phyloP scores from a whole-genome alignment of 2,888 invertebrate genomes.

The Pecten maximus region DNA sequence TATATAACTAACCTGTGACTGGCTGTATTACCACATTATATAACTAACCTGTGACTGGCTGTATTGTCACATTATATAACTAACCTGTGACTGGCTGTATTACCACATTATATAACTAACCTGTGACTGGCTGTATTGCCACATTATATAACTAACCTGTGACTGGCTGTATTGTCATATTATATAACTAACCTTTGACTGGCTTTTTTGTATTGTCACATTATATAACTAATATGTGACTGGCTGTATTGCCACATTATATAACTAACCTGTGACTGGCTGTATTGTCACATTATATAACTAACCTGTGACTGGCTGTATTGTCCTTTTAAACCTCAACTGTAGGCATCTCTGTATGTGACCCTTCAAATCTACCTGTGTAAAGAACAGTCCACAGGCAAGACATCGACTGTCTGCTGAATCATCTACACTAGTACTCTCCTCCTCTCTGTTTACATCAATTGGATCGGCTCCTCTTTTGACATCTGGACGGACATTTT shows the following conservation, averaged over 20 bases:
- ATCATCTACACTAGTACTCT: background rate
- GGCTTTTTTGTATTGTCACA: background rate
- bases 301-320: background rate
- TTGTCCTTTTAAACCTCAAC: conserved; percentile 35
- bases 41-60: no score
- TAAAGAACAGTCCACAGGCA: conserved; percentile 26
- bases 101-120: no score
- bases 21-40: background rate
- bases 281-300: background rate
- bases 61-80: no score
- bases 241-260: background rate
- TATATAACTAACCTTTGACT: background rate
- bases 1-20: background rate
- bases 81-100: no score
- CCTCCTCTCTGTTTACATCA: background rate
- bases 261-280: background rate
- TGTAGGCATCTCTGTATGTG: conserved; percentile 37
- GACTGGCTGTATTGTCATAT: background rate
- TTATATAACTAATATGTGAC: no score
- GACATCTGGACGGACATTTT: conserved; percentile 35
- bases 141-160: background rate
- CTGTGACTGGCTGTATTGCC: no score
- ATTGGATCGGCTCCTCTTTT: no score
- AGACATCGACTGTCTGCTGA: conserved; percentile 5
- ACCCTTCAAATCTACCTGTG: conserved; percentile 35